Percentiles rank a stretch among this genome's conserved stretches.
These are phyloP conservation scores for Clepsis dumicolana DNA, from an alignment of 2,888 invertebrate genomes.

Conservation along the genomic window DNA sequence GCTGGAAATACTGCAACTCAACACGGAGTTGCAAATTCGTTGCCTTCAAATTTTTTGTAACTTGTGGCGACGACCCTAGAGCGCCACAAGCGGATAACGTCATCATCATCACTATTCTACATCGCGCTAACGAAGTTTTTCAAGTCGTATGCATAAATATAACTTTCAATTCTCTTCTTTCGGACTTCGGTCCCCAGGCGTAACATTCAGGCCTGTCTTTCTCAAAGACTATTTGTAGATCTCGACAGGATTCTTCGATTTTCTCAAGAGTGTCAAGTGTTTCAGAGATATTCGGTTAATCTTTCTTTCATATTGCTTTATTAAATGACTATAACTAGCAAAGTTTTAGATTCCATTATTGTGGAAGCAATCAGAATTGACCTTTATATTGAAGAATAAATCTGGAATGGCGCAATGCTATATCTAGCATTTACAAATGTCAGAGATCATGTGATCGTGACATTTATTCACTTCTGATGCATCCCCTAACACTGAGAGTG, in stretches of 20 bases:
- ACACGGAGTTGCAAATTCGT: constrained; percentile 14
- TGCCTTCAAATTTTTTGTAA: constrained; percentile 48
- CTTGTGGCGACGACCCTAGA: too few species aligned
- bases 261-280: too few species aligned
- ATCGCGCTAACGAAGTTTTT: too few species aligned
- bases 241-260: too few species aligned
- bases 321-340: neutral
- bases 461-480: constrained; percentile 55
- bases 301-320: neutral
- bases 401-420: constrained; percentile 20
- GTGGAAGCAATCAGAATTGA: constrained; percentile 7
- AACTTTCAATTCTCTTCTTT: too few species aligned
- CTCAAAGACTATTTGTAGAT: too few species aligned
- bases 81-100: too few species aligned
- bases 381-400: constrained; percentile 23
- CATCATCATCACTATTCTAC: too few species aligned
- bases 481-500: neutral
- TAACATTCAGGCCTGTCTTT: too few species aligned
- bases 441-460: constrained; percentile 51
- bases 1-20: constrained; percentile 28
- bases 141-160: too few species aligned
- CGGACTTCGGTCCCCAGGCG: too few species aligned
- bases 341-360: neutral
- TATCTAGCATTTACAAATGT: constrained; percentile 43
- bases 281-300: too few species aligned